Percentiles rank a stretch among this genome's conserved stretches.
These are phyloP conservation scores for Acrocera orbiculus DNA, from an alignment of 2,888 invertebrate genomes.

Conservation along the genomic window DNA sequence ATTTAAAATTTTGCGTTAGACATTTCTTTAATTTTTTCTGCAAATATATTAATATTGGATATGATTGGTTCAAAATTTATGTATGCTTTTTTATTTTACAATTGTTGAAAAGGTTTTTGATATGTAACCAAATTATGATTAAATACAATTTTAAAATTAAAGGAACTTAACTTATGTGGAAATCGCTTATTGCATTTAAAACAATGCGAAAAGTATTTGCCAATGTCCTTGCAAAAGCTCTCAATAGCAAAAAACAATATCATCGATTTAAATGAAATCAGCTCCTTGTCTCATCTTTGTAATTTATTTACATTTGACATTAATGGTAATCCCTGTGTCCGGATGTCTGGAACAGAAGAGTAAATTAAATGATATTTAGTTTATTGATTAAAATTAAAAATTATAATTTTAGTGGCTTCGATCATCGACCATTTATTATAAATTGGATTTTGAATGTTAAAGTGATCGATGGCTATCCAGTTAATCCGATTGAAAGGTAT, in stretches of 20 bases:
- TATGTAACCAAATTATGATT: no score
- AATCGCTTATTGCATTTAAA: slow-evolving; percentile 69
- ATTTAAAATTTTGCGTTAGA: neutral
- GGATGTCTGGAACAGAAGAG: slow-evolving; percentile 58
- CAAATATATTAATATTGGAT: no score
- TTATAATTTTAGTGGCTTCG: slow-evolving; percentile 63
- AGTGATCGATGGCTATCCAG: slow-evolving; percentile 72
- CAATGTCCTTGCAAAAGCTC: slow-evolving; percentile 51
- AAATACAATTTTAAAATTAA: slow-evolving; percentile 17
- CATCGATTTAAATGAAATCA: slow-evolving; percentile 69
- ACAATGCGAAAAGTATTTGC: slow-evolving; percentile 68
- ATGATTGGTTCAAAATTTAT: no score
- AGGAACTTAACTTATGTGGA: slow-evolving; percentile 72
- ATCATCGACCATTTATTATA: slow-evolving; percentile 80
- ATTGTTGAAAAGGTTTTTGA: no score
- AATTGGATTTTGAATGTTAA: slow-evolving; percentile 86
- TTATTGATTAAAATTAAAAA: slow-evolving; percentile 3
- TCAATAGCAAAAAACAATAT: slow-evolving; percentile 71
- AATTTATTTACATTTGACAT: slow-evolving; percentile 67
- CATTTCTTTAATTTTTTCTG: slow-evolving; percentile 2
- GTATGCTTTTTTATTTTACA: no score
- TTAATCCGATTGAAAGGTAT: slow-evolving; percentile 76
- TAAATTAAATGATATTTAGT: slow-evolving; percentile 27
- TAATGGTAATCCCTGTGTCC: slow-evolving; percentile 74
- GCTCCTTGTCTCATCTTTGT: slow-evolving; percentile 56